Conservation (phyloP, 2,888 invertebrate species). For the Ptilodon capucinus region DNA sequence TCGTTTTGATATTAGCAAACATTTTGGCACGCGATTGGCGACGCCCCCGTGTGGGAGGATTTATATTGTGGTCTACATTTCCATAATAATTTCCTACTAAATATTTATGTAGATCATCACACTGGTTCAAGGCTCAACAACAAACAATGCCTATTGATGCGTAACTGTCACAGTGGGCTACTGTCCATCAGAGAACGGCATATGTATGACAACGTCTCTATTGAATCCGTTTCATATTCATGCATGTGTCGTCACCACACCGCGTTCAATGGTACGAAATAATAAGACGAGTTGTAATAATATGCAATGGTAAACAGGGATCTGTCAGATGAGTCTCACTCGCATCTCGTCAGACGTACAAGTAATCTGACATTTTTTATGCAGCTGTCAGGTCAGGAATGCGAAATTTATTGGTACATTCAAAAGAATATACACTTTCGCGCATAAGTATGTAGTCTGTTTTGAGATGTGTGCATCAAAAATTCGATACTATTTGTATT, state of each 20-base stretch:
- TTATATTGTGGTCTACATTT: too few species aligned
- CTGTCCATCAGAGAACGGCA: slow-evolving; percentile 58
- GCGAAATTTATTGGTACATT: slow-evolving; percentile 18
- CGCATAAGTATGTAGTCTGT: not conserved
- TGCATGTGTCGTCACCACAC: slow-evolving; percentile 51
- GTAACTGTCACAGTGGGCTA: slow-evolving; percentile 52
- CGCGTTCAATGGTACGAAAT: slow-evolving; percentile 64
- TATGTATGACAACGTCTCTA: slow-evolving; percentile 75
- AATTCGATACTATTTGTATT: not conserved
- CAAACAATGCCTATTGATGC: slow-evolving; percentile 63
- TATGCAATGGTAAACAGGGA: slow-evolving; percentile 59
- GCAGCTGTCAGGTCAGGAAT: slow-evolving; percentile 27
- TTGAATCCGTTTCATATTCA: slow-evolving; percentile 75
- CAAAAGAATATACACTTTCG: slow-evolving; percentile 8
- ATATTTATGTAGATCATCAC: slow-evolving; percentile 20
- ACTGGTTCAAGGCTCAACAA: slow-evolving; percentile 60
- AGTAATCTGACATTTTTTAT: slow-evolving; percentile 37
- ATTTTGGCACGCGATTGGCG: too few species aligned
- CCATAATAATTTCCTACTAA: too few species aligned
- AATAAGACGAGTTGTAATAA: slow-evolving; percentile 61
- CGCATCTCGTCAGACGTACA: slow-evolving; percentile 15
- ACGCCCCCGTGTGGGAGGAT: too few species aligned
- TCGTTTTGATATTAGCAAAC: too few species aligned
- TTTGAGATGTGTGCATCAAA: not conserved
- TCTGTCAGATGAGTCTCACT: slow-evolving; percentile 50